These are phyloP conservation scores for Eptesicus fuscus DNA, from an alignment of 2,113 vertebrate species.

Conservation along the genomic window DNA sequence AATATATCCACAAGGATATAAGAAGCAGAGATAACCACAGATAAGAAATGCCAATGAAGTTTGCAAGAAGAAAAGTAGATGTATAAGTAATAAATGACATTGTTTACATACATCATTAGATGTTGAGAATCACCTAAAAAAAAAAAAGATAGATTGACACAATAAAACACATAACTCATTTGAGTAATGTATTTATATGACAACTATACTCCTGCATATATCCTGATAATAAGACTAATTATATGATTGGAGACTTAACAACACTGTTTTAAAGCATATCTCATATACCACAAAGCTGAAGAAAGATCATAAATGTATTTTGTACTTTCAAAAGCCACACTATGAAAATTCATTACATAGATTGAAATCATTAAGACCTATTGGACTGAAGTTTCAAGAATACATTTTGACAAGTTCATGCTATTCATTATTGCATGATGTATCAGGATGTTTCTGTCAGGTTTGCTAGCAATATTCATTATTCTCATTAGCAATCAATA, in stretches of 20 bases:
- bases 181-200: not conserved
- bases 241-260: not conserved
- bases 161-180: not conserved
- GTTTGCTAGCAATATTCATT: conserved; percentile 65
- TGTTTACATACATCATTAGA: not conserved
- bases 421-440: conserved; percentile 68
- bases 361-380: conserved; percentile 61
- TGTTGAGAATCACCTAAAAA: not conserved
- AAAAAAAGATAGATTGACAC: not conserved
- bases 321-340: not conserved
- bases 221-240: not conserved
- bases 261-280: not conserved
- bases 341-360: conserved; percentile 55
- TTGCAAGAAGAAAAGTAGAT: not conserved
- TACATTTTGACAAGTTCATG: conserved; percentile 69
- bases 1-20: not conserved
- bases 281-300: not conserved
- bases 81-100: not conserved
- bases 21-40: not conserved
- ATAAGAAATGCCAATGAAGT: not conserved
- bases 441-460: conserved; percentile 67
- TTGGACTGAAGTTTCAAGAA: conserved; percentile 55
- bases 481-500: conserved; percentile 76
- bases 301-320: not conserved
- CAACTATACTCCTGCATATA: not conserved